phyloP scores from a whole-genome alignment of 2,888 invertebrate species.

The Leptinotarsa juncta region DNA sequence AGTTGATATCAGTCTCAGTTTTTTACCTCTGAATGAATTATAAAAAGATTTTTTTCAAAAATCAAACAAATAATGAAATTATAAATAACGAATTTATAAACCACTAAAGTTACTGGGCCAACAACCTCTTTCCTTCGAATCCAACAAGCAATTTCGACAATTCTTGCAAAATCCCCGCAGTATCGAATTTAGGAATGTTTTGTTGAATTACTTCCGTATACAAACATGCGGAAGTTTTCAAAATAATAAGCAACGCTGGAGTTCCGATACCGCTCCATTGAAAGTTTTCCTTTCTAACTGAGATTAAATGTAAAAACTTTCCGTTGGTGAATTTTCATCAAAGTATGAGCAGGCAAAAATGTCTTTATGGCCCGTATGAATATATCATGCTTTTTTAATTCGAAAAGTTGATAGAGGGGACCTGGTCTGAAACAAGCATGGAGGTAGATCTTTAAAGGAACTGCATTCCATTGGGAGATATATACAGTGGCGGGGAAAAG shows the following conservation, averaged over 20 bases:
- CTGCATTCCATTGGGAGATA: neutral
- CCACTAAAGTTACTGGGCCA: too few species aligned
- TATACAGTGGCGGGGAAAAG: neutral
- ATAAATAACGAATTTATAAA: too few species aligned
- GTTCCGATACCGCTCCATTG: constrained; percentile 28
- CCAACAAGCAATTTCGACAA: neutral
- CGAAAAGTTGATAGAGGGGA: constrained; percentile 35
- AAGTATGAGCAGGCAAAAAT: constrained; percentile 39
- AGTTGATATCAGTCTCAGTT: too few species aligned
- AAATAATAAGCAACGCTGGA: constrained; percentile 39
- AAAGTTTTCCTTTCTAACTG: constrained; percentile 42
- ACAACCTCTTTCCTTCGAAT: too few species aligned
- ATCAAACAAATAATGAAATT: too few species aligned
- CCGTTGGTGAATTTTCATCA: constrained; percentile 35
- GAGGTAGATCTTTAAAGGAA: neutral
- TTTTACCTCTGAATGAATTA: too few species aligned
- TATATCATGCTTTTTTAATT: constrained; percentile 46
- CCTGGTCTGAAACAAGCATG: neutral
- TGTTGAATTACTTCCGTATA: constrained; percentile 28
- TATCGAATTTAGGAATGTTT: neutral
- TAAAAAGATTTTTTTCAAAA: too few species aligned
- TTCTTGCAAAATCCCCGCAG: neutral
- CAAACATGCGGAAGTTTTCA: constrained; percentile 37
- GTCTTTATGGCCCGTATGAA: constrained; percentile 44
- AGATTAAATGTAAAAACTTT: constrained; percentile 46